Conservation (phyloP, 2,888 invertebrate genomes). For the Aphelenchoides bicaudatus region DNA sequence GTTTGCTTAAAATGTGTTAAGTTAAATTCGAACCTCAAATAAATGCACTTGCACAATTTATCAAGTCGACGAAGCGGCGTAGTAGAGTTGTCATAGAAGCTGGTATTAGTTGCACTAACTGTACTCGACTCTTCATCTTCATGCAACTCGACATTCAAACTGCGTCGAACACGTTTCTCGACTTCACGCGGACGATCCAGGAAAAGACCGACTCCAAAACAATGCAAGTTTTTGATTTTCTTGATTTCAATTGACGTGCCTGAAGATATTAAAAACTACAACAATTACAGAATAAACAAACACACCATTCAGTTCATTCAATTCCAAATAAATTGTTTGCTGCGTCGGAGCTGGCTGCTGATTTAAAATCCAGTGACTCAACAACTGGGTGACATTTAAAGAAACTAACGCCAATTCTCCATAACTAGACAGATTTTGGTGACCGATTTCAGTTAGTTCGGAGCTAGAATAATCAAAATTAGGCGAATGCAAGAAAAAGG, state of each 20-base stretch:
- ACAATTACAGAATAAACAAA: too few relatives aligned
- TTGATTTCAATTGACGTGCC: not conserved
- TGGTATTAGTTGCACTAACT: constrained; percentile 7
- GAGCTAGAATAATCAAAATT: constrained; percentile 18
- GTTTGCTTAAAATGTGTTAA: too few relatives aligned
- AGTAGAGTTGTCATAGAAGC: not conserved
- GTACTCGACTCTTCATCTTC: too few relatives aligned
- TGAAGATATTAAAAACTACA: too few relatives aligned
- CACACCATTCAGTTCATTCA: constrained; percentile 20
- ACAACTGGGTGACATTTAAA: constrained; percentile 12
- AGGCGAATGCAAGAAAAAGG: constrained; percentile 15
- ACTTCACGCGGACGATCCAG: constrained; percentile 13
- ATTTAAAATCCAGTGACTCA: constrained; percentile 12
- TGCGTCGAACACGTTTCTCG: not conserved
- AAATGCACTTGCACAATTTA: not conserved
- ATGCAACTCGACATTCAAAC: not conserved
- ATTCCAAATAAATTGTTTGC: constrained; percentile 14
- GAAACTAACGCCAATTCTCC: constrained; percentile 7
- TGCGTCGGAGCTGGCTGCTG: not conserved
- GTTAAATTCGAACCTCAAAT: too few relatives aligned
- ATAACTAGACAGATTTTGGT: constrained; percentile 5
- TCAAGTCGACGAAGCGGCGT: not conserved
- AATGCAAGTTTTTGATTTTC: too few relatives aligned
- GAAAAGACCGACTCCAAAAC: constrained; percentile 35
- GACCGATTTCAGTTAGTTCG: constrained; percentile 9